These are phyloP conservation scores for Puffinus mauretanicus DNA, from an alignment of 2,113 vertebrate species.

Conservation along the genomic window DNA sequence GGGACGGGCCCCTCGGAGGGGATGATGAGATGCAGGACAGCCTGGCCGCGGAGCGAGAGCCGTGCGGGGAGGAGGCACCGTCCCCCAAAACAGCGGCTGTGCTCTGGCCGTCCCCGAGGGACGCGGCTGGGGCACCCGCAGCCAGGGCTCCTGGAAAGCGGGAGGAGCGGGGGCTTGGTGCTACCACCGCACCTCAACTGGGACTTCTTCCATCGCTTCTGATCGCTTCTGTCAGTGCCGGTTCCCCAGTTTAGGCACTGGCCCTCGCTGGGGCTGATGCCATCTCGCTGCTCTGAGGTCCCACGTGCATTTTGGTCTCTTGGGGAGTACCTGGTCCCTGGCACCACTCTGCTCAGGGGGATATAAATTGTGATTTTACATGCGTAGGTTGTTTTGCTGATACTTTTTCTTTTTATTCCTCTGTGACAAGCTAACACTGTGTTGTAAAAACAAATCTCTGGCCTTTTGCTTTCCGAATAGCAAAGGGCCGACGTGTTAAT, in stretches of 20 bases:
- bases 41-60: not conserved
- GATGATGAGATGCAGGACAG: not conserved
- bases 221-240: accelerated
- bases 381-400: not conserved
- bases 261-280: not conserved
- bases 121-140: not conserved
- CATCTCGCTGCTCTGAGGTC: not conserved
- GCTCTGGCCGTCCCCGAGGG: not conserved
- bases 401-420: not conserved
- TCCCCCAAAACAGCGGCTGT: not conserved
- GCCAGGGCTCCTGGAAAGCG: not conserved
- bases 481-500: not conserved
- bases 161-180: not conserved
- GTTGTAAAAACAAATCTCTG: not conserved
- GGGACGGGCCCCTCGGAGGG: not conserved
- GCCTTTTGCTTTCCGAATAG: not conserved
- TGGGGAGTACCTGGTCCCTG: not conserved
- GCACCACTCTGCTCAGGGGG: not conserved
- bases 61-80: not conserved
- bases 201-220: not conserved
- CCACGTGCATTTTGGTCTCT: accelerated
- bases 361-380: not conserved
- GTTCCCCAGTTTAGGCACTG: not conserved
- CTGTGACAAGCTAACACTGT: not conserved
- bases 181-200: not conserved